Conservation (phyloP, 2,797 vertebrate genomes). For the Sebastes variabilis region DNA sequence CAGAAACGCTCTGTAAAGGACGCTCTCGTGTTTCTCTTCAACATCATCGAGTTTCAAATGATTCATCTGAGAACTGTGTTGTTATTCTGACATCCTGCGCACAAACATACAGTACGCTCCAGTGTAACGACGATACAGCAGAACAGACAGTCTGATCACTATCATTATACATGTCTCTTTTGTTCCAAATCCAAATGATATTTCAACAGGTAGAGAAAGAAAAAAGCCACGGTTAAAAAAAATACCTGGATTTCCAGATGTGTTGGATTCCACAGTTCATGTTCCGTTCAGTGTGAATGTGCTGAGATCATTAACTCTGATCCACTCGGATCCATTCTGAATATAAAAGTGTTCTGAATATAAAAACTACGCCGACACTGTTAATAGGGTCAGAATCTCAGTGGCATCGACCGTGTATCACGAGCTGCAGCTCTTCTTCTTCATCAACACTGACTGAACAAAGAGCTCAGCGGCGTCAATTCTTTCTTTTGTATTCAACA, state of each 20-base stretch:
- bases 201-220: background rate
- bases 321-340: background rate
- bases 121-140: conserved; percentile 64
- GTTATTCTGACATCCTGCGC: background rate
- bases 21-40: background rate
- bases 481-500: accelerated
- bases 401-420: background rate
- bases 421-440: background rate
- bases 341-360: background rate
- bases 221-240: background rate
- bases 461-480: background rate
- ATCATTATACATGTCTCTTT: background rate
- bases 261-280: background rate
- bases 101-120: conserved; percentile 25
- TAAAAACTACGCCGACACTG: background rate
- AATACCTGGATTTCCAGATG: too few relatives aligned
- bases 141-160: background rate
- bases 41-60: background rate
- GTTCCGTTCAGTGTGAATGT: background rate
- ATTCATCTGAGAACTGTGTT: background rate
- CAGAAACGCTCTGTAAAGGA: background rate
- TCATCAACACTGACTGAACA: background rate
- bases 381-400: background rate
- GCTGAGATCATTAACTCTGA: background rate
- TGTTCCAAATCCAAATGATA: background rate